These are phyloP conservation scores for Synanthedon myopaeformis DNA, from an alignment of 2,888 invertebrate species.

Conservation along the genomic window DNA sequence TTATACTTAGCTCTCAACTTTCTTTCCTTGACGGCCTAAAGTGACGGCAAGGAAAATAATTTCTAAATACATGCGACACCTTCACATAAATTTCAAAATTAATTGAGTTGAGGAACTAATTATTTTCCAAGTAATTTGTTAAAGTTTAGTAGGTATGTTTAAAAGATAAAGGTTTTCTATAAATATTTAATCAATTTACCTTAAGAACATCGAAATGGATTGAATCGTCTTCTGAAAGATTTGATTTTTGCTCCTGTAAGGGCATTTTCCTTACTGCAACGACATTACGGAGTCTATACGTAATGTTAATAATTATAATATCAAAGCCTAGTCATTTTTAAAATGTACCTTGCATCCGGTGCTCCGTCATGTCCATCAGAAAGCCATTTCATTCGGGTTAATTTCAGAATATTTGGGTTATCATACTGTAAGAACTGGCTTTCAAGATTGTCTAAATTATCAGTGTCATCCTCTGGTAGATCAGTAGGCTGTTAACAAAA, in stretches of 20 bases:
- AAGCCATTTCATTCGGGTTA: constrained; percentile 60
- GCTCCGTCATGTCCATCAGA: constrained; percentile 35
- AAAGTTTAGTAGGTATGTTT: no score
- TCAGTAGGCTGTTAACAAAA: constrained; percentile 17
- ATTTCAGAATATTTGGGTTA: constrained; percentile 40
- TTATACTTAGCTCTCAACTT: no score
- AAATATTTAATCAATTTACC: not conserved
- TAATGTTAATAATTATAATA: not conserved
- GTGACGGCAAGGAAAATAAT: no score
- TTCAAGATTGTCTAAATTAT: constrained; percentile 14
- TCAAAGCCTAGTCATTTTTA: not conserved
- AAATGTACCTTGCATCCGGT: constrained; percentile 41
- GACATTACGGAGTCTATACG: constrained; percentile 27
- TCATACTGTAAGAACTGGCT: not conserved
- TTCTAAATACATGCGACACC: no score
- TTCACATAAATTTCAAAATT: no score
- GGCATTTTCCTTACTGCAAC: constrained; percentile 52
- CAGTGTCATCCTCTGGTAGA: constrained; percentile 19
- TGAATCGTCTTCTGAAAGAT: constrained; percentile 13
- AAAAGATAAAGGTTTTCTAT: no score
- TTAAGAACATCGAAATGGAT: not conserved
- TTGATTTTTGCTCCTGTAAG: constrained; percentile 47
- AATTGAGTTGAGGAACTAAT: no score
- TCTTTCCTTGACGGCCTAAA: no score
- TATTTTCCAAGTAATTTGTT: no score